A percentile compares a stretch with the other conserved stretches of the same genome.
Evolutionary conservation across 2,888 invertebrate genomes (phyloP).

Genomic region (Antitype chi): DNA sequence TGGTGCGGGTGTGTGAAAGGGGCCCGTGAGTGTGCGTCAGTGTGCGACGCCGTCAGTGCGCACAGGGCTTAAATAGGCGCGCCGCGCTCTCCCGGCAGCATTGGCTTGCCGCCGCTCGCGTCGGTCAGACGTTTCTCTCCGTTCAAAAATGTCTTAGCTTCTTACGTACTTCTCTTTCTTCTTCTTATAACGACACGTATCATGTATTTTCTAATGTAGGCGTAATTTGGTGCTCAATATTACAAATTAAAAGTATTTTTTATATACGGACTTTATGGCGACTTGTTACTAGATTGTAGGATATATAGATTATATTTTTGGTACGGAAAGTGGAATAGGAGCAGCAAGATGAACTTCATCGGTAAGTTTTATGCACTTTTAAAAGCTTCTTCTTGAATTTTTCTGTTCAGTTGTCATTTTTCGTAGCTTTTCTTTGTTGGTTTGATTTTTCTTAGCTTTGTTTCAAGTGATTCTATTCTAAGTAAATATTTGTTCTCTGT

Average conservation of each 20-base stretch:
- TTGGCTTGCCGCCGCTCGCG: slow-evolving; percentile 80
- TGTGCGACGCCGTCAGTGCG: slow-evolving; percentile 64
- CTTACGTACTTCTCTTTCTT: slow-evolving; percentile 77
- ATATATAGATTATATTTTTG: slow-evolving; percentile 67
- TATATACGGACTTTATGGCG: slow-evolving; percentile 84
- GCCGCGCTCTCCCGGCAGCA: slow-evolving; percentile 72
- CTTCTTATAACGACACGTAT: slow-evolving; percentile 87
- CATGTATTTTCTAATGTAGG: slow-evolving; percentile 84
- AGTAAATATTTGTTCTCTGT: not conserved
- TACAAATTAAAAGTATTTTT: slow-evolving; percentile 82
- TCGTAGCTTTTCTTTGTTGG: not conserved
- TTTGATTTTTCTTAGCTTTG: not conserved
- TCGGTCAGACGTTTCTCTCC: slow-evolving; percentile 76
- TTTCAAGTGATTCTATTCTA: not conserved
- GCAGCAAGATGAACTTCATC: slow-evolving; percentile 86
- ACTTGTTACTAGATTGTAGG: slow-evolving; percentile 78
- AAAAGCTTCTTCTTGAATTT: not conserved
- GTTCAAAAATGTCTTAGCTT: slow-evolving; percentile 81
- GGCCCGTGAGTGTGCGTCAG: slow-evolving; percentile 57
- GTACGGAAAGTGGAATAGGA: slow-evolving; percentile 76
- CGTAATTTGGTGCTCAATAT: slow-evolving; percentile 88
- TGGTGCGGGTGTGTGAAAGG: slow-evolving; percentile 69
- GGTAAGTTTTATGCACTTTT: slow-evolving; percentile 79
- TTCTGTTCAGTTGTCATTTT: not conserved
- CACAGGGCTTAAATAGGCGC: slow-evolving; percentile 77